phyloP scores from a whole-genome alignment of 2,888 invertebrate genomes.

The Mimas tiliae region DNA sequence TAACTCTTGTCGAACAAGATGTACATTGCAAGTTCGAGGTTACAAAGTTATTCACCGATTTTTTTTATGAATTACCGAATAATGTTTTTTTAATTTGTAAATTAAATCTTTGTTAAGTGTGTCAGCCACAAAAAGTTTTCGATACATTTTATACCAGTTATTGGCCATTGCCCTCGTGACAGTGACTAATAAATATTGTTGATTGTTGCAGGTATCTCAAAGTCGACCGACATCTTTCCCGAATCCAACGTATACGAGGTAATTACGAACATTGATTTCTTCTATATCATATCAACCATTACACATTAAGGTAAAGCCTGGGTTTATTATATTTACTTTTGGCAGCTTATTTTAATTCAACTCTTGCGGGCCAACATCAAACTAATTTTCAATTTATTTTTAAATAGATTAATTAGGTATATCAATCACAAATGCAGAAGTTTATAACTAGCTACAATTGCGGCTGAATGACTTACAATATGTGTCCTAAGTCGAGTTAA shows the following conservation, averaged over 20 bases:
- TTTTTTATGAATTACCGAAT: neutral
- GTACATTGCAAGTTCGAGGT: neutral
- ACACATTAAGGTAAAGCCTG: neutral
- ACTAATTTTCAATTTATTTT: too few relatives aligned
- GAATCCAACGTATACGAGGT: conserved; percentile 5
- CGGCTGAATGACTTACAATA: neutral
- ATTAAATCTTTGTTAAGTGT: neutral
- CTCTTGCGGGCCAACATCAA: too few relatives aligned
- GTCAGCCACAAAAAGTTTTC: neutral
- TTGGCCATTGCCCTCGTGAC: neutral
- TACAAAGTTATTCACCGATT: neutral
- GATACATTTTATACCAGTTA: neutral
- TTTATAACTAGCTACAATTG: neutral
- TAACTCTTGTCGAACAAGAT: too few relatives aligned
- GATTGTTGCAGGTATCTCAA: conserved; percentile 37
- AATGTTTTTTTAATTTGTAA: neutral
- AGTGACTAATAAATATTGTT: conserved; percentile 31
- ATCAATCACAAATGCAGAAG: too few relatives aligned
- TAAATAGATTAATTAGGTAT: too few relatives aligned
- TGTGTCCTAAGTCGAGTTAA: too few relatives aligned
- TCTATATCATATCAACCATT: neutral
- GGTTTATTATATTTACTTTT: too few relatives aligned
- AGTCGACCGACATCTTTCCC: conserved; percentile 5
- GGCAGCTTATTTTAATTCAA: too few relatives aligned
- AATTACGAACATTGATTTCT: neutral